Percentiles rank a stretch among this genome's conserved stretches.
Conservation (phyloP, 2,797 vertebrate species). For the Dipus sagitta region DNA sequence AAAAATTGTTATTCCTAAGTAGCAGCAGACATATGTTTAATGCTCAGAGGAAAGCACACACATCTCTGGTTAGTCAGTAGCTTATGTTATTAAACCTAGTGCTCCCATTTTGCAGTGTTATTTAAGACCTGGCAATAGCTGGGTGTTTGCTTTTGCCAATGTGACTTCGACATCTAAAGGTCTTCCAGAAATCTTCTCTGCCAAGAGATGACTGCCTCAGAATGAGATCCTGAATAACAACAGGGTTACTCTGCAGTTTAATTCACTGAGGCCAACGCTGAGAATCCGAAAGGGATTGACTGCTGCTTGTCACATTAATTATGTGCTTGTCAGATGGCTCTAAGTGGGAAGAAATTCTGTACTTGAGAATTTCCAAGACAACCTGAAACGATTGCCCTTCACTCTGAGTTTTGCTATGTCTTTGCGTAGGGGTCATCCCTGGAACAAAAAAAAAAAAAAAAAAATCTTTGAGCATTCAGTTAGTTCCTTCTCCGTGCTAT, state of each 20-base stretch:
- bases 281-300: conserved; percentile 23
- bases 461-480: conserved; percentile 3
- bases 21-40: neutral
- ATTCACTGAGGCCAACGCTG: neutral
- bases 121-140: conserved; percentile 59
- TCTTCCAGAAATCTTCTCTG: conserved; percentile 74
- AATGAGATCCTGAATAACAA: conserved; percentile 69
- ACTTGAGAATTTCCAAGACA: conserved; percentile 67
- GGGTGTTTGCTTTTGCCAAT: conserved; percentile 61
- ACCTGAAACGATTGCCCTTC: conserved; percentile 46
- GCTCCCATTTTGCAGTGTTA: conserved; percentile 47
- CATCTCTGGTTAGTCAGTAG: neutral
- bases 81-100: conserved; percentile 19
- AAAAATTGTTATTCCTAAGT: conserved; percentile 3
- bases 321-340: conserved; percentile 43
- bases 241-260: conserved; percentile 61
- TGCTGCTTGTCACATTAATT: conserved; percentile 67
- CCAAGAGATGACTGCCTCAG: conserved; percentile 62
- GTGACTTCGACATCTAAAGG: conserved; percentile 77
- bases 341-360: conserved; percentile 60
- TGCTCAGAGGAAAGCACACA: neutral
- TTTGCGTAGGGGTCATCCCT: conserved; percentile 41
- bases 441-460: no score
- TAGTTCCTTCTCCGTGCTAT: neutral
- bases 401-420: conserved; percentile 16